Conservation (phyloP, 2,113 vertebrate genomes). For the Callopanchax toddi region DNA sequence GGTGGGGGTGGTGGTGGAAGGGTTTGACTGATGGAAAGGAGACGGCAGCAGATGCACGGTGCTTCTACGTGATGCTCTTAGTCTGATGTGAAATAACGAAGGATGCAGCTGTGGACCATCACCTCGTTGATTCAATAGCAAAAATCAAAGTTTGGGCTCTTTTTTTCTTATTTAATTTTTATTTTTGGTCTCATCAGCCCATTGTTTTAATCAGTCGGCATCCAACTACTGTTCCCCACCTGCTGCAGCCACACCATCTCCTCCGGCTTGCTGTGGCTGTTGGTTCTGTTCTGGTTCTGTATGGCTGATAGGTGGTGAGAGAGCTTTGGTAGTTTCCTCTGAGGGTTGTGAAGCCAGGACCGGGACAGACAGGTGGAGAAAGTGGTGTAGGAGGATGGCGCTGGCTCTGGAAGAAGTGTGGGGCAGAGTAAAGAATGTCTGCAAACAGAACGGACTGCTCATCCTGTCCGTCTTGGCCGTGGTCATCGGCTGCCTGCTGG, state of each 20-base stretch:
- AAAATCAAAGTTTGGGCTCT: background rate
- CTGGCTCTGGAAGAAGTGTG: constrained; percentile 84
- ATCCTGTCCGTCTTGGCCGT: constrained; percentile 95
- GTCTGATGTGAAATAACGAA: constrained; percentile 74
- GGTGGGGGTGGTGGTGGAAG: constrained; percentile 31
- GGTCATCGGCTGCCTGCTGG: constrained; percentile 94
- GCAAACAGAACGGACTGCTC: constrained; percentile 93
- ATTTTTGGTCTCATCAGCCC: constrained; percentile 1
- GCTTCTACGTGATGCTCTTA: constrained; percentile 75
- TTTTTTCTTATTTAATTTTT: background rate
- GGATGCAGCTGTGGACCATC: constrained; percentile 47
- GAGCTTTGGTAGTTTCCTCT: constrained; percentile 45
- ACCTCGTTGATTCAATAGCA: constrained; percentile 28
- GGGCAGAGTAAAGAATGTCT: constrained; percentile 89
- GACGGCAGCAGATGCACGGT: constrained; percentile 32
- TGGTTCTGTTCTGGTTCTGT: constrained; percentile 34
- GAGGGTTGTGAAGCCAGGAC: constrained; percentile 45
- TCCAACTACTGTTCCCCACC: constrained; percentile 11
- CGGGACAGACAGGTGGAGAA: constrained; percentile 55
- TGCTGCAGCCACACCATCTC: constrained; percentile 6
- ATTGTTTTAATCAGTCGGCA: constrained; percentile 4
- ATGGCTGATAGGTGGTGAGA: constrained; percentile 67
- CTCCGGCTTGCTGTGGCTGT: constrained; percentile 14
- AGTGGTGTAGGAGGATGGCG: constrained; percentile 80
- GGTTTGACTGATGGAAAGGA: constrained; percentile 42